Evolutionary conservation across 2,888 invertebrate genomes (phyloP).

Genomic region (Schrankia costaestrigalis): DNA sequence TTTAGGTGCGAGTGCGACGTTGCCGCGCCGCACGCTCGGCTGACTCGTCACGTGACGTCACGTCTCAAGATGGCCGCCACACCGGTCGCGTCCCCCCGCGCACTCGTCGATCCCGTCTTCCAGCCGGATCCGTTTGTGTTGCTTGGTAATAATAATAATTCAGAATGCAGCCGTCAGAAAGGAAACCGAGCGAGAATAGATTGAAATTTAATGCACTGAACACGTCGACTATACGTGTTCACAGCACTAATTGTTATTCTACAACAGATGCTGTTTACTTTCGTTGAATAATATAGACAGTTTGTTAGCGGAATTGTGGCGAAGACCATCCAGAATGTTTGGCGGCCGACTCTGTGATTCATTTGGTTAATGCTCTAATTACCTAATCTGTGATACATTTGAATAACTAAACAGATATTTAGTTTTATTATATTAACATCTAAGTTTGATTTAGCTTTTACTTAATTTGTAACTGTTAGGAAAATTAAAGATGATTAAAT

Average conservation of each 20-base stretch:
- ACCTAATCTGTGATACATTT: slow-evolving; percentile 28
- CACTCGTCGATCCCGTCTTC: slow-evolving; percentile 62
- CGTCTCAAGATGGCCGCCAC: slow-evolving; percentile 80
- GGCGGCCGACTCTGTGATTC: slow-evolving; percentile 47
- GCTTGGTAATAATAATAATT: slow-evolving; percentile 74
- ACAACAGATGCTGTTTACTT: slow-evolving; percentile 74
- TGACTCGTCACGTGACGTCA: slow-evolving; percentile 81
- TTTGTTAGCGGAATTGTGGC: slow-evolving; percentile 60
- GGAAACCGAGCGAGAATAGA: slow-evolving; percentile 75
- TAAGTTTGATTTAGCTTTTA: too few relatives aligned
- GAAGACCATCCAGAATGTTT: slow-evolving; percentile 46
- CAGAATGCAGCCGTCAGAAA: slow-evolving; percentile 72
- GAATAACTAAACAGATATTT: slow-evolving; percentile 9
- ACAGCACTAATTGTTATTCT: slow-evolving; percentile 71
- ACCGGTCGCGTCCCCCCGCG: slow-evolving; percentile 67
- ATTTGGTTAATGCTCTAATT: slow-evolving; percentile 44
- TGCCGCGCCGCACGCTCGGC: slow-evolving; percentile 71
- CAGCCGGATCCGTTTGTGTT: slow-evolving; percentile 71
- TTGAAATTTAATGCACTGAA: slow-evolving; percentile 74
- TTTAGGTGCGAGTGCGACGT: slow-evolving; percentile 56
- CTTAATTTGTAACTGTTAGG: too few relatives aligned
- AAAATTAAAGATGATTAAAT: too few relatives aligned
- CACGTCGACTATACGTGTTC: slow-evolving; percentile 60
- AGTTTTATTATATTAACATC: too few relatives aligned
- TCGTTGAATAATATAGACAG: slow-evolving; percentile 66